These are phyloP conservation scores for Dasypus novemcinctus DNA, from an alignment of 2,113 vertebrate species.

Conservation along the genomic window DNA sequence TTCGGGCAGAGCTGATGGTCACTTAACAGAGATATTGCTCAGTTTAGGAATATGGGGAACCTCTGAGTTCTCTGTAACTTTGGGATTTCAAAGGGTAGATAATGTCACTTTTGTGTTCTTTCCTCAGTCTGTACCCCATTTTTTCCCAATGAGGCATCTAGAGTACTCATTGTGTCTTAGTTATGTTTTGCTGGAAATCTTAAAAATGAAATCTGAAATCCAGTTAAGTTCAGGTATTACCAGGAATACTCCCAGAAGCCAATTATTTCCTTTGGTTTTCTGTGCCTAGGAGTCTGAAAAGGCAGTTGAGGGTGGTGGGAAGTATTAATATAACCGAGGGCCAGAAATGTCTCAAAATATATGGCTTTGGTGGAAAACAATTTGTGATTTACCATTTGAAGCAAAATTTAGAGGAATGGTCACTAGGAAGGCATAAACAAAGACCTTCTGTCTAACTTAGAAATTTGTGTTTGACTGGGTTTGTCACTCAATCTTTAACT, in stretches of 20 bases:
- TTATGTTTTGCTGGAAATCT: background rate
- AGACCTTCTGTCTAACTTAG: background rate
- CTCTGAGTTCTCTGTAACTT: background rate
- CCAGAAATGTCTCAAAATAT: background rate
- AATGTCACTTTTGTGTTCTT: background rate
- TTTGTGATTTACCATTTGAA: background rate
- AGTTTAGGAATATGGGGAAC: background rate
- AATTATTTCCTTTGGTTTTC: background rate
- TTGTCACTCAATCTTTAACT: background rate
- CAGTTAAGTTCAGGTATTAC: background rate
- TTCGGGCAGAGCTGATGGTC: background rate
- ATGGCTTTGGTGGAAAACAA: background rate
- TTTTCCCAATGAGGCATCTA: background rate
- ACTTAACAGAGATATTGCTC: background rate
- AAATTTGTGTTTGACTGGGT: background rate
- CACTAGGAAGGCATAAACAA: background rate
- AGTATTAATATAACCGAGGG: background rate
- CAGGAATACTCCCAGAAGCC: background rate
- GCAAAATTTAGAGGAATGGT: constrained; percentile 24
- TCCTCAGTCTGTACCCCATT: background rate
- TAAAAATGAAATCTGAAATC: constrained; percentile 36
- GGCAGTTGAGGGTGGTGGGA: too few relatives aligned
- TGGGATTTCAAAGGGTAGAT: background rate
- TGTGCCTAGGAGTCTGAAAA: background rate
- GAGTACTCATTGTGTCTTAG: background rate